Evolutionary conservation across 2,888 invertebrate species (phyloP), one percentile per base, ranked within the genome.

Genomic region (Cryptops parisi): DNA sequence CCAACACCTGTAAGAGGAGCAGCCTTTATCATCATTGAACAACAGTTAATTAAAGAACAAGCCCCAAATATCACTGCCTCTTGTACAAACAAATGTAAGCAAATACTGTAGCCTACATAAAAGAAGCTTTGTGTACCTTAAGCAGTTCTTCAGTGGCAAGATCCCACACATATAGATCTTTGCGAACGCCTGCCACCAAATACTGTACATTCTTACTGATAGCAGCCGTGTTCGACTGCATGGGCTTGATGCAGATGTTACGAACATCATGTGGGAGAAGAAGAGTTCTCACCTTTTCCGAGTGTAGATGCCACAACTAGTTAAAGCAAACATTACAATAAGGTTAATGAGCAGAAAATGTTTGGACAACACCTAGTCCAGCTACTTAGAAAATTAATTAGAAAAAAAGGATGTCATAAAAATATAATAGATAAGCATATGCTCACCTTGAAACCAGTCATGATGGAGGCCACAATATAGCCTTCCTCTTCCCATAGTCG

Each of bases 151-250:
- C 78, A 1, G 80, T 81, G 62, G 82, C 77, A 40, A 93, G 74
- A 63, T 82, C 83, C 94, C 96, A 97, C 0, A 97, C 87, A 68
- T 94, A 97, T 0, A 97, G 74, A 67, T 83, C 91, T 69, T 94
- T 94, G 60, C 90, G 80, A 1, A 97, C 93, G 2, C 94, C 96
- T 38, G 94, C 96, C 0, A 97, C 88, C 0, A 93, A 89, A 64
- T 89, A 94, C 63, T 87, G 83, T 62, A 84, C 81, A 55, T 84
- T 82, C 27, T 86, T 87, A 61, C 93, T 91, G 58, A 97, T 78
- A 76, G 90, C 88, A 48, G 93, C 82, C 0, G 91, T 87, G 67
- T 90, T 93, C 0, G 89, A 88, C 59, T 82, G 80, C 62, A 90
- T 79, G 74, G 93, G 85, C 68, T 83, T 85, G 0, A 88, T 90